These are phyloP conservation scores for Apocheima hispidaria DNA, from an alignment of 2,888 invertebrate genomes.

Conservation along the genomic window DNA sequence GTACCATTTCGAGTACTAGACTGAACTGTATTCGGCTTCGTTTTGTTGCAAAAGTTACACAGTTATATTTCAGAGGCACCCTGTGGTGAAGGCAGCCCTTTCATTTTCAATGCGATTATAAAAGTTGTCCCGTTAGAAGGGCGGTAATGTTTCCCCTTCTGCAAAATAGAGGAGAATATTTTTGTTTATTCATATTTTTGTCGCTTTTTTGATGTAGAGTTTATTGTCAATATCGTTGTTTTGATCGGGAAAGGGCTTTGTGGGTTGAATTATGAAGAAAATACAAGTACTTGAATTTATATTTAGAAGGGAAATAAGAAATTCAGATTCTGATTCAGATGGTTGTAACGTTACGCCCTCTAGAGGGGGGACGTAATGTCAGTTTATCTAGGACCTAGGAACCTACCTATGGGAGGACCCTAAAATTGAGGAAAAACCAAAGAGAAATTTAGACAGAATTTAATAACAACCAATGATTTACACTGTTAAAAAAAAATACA, in stretches of 20 bases:
- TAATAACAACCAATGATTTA: too few species aligned
- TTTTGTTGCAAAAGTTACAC: slow-evolving; percentile 49
- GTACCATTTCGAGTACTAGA: background rate
- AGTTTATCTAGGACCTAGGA: too few species aligned
- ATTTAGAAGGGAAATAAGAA: slow-evolving; percentile 4
- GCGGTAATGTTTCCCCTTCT: slow-evolving; percentile 56
- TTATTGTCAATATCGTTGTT: slow-evolving; percentile 63
- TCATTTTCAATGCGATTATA: slow-evolving; percentile 68
- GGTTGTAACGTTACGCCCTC: too few species aligned
- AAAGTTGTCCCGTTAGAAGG: slow-evolving; percentile 63
- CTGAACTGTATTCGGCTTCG: slow-evolving; percentile 8
- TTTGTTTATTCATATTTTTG: slow-evolving; percentile 52
- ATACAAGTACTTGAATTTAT: slow-evolving; percentile 6
- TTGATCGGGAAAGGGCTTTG: slow-evolving; percentile 42
- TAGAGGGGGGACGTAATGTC: too few species aligned
- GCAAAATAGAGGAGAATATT: slow-evolving; percentile 44
- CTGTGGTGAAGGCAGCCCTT: slow-evolving; percentile 56
- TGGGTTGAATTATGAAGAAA: slow-evolving; percentile 2
- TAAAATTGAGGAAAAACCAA: too few species aligned
- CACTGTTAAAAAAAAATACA: too few species aligned
- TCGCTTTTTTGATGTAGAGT: slow-evolving; percentile 50
- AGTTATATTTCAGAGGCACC: slow-evolving; percentile 54
- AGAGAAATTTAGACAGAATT: too few species aligned
- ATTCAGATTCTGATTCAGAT: too few species aligned
- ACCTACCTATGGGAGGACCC: too few species aligned